These are phyloP conservation scores for Cirrhinus mrigala DNA, from an alignment of 2,797 vertebrate genomes.

Conservation along the genomic window DNA sequence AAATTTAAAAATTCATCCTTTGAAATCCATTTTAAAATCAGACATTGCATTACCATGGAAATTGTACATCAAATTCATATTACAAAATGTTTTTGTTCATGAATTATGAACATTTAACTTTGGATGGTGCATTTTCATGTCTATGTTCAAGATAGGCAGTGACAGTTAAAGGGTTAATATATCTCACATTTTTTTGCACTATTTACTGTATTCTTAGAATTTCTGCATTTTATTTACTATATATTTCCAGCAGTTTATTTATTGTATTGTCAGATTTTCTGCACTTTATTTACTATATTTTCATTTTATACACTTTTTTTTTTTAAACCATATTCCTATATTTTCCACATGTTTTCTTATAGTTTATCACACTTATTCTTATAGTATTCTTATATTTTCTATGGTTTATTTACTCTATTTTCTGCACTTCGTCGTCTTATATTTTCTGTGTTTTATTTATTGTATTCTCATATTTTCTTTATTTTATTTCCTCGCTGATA, in stretches of 20 bases:
- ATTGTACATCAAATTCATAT: too few species aligned
- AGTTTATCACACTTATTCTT: too few species aligned
- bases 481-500: background rate
- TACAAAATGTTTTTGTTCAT: too few species aligned
- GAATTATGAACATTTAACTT: too few species aligned
- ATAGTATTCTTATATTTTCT: background rate
- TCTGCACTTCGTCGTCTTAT: background rate
- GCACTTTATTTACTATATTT: background rate
- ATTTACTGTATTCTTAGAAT: background rate
- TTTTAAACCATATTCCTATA: background rate
- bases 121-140: too few species aligned
- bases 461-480: background rate
- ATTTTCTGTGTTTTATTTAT: background rate
- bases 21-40: too few species aligned
- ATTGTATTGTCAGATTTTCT: background rate
- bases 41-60: too few species aligned
- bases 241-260: background rate
- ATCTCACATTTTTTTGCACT: background rate
- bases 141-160: too few species aligned
- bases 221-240: background rate
- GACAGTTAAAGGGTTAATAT: too few species aligned
- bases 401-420: accelerated
- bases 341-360: background rate
- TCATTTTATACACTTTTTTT: background rate
- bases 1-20: too few species aligned